A percentile compares a stretch with the other conserved stretches of the same genome.
Evolutionary conservation across 2,113 vertebrate genomes (phyloP).

Genomic region (Spea multiplicata): DNA sequence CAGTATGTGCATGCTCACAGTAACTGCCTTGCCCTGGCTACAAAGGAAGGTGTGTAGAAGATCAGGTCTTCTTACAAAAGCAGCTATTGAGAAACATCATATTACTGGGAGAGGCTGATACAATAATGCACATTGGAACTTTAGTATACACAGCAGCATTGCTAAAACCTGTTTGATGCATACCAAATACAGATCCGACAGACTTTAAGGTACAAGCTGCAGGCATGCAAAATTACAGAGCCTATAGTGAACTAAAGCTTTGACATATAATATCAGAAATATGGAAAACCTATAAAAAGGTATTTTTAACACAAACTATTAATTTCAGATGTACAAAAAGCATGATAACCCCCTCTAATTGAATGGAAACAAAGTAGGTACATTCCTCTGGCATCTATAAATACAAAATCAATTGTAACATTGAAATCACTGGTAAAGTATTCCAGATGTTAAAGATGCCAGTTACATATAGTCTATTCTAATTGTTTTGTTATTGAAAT

Average conservation of each 20-base stretch:
- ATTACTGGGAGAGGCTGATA: background rate
- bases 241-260: background rate
- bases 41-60: too few species aligned
- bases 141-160: background rate
- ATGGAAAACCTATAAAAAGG: background rate
- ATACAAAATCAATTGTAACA: background rate
- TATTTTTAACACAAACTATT: background rate
- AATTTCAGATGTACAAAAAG: background rate
- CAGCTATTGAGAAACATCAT: too few species aligned
- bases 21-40: too few species aligned
- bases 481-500: background rate
- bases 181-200: background rate
- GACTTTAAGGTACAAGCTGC: background rate
- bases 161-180: background rate
- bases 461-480: background rate
- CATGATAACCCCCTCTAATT: background rate
- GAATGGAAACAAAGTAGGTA: slow-evolving; percentile 2
- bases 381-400: background rate
- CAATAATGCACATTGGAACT: background rate
- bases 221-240: background rate
- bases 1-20: too few species aligned
- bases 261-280: background rate
- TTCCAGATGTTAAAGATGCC: background rate
- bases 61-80: too few species aligned
- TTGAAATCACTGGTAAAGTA: background rate